Conservation (phyloP, 1,140 invertebrate genomes). For the Epicauta chinensis region DNA sequence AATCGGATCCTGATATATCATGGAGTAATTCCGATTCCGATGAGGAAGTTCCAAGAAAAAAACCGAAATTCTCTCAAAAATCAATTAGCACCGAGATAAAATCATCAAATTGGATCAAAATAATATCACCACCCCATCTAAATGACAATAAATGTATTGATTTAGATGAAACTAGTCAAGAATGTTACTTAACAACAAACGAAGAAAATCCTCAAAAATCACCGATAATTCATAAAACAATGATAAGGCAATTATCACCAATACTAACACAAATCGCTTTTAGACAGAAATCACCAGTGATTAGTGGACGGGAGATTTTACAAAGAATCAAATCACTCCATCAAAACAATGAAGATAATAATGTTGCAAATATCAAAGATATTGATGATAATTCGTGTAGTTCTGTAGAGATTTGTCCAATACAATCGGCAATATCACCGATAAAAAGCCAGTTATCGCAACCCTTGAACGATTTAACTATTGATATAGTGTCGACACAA, state of each 20-base stretch:
- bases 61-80: background rate
- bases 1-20: conserved; percentile 16
- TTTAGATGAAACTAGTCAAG: no score
- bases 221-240: conserved; percentile 8
- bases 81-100: no score
- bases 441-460: background rate
- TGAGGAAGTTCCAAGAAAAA: background rate
- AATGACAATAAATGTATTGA: background rate
- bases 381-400: conserved; percentile 8
- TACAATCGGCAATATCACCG: background rate
- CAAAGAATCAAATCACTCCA: conserved; percentile 8
- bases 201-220: background rate
- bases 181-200: no score
- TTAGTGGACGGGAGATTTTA: conserved; percentile 7
- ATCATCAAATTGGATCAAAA: no score
- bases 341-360: conserved; percentile 5
- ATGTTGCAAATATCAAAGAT: no score
- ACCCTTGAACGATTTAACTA: background rate
- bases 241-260: no score
- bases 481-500: conserved; percentile 13
- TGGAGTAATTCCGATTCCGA: conserved; percentile 25
- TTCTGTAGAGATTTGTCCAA: background rate
- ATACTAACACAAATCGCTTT: background rate
- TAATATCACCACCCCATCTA: no score
- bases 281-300: conserved; percentile 18